A percentile compares a stretch with the other conserved stretches of the same genome.
Conservation (phyloP, 1,140 invertebrate species). For the Macrocentrus cingulum region DNA sequence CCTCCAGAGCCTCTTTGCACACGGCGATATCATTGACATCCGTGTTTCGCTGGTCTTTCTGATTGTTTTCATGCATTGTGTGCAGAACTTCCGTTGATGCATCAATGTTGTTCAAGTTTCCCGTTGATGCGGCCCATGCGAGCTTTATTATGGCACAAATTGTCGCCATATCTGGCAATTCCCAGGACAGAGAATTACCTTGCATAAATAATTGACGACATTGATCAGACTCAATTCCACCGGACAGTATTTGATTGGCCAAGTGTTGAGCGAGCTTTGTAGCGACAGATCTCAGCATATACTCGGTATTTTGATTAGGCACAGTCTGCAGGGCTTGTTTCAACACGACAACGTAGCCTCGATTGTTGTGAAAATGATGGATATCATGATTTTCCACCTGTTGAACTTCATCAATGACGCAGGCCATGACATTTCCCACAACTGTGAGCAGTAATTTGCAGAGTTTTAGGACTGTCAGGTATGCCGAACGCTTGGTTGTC, state of each 20-base stretch:
- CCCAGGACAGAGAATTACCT: slow-evolving; percentile 65
- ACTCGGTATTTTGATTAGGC: slow-evolving; percentile 70
- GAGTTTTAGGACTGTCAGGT: slow-evolving; percentile 84
- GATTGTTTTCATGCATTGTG: slow-evolving; percentile 57
- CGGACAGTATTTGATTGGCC: slow-evolving; percentile 62
- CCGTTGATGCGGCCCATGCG: slow-evolving; percentile 76
- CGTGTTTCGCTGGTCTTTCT: slow-evolving; percentile 53
- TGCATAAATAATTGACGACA: slow-evolving; percentile 60
- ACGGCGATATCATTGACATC: slow-evolving; percentile 66
- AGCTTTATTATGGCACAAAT: slow-evolving; percentile 73
- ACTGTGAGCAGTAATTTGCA: slow-evolving; percentile 87
- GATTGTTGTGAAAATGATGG: slow-evolving; percentile 52
- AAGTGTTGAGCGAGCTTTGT: slow-evolving; percentile 74
- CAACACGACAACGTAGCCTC: slow-evolving; percentile 61
- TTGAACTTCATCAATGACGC: slow-evolving; percentile 62
- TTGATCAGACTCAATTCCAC: slow-evolving; percentile 55
- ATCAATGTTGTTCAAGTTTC: slow-evolving; percentile 69
- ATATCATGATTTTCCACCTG: slow-evolving; percentile 50
- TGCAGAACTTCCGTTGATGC: slow-evolving; percentile 70
- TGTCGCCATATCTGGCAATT: slow-evolving; percentile 68
- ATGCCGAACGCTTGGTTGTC: slow-evolving; percentile 80
- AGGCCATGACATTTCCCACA: slow-evolving; percentile 74
- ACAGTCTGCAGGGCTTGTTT: slow-evolving; percentile 72
- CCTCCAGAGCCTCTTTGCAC: slow-evolving; percentile 90
- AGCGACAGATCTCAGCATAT: slow-evolving; percentile 72